phyloP scores from a whole-genome alignment of 2,113 vertebrate genomes.

The Xyliphius kryptos region DNA sequence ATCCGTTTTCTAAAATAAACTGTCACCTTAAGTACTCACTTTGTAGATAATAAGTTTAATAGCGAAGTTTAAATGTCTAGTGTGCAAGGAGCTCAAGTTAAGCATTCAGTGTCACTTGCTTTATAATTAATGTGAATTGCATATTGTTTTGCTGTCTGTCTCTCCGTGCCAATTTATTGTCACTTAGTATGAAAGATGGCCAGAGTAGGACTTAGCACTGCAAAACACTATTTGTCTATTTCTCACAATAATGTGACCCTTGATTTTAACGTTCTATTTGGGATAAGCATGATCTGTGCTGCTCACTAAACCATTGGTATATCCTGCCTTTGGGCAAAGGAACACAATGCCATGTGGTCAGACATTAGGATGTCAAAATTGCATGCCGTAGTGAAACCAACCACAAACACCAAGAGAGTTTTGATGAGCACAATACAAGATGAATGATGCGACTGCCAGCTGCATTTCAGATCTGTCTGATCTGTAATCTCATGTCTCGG shows the following conservation, averaged over 20 bases:
- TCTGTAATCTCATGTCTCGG: constrained; percentile 6
- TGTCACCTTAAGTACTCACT: no score
- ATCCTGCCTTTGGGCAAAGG: constrained; percentile 42
- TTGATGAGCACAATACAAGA: no score
- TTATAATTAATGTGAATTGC: constrained; percentile 10
- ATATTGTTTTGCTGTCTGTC: constrained; percentile 1
- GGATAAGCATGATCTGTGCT: constrained; percentile 44
- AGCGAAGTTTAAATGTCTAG: constrained; percentile 2
- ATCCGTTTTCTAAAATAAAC: no score
- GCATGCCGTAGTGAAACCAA: constrained; percentile 5
- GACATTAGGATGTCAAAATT: neutral
- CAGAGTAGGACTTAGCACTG: constrained; percentile 1
- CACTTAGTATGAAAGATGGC: neutral
- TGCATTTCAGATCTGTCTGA: constrained; percentile 10
- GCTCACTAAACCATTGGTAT: constrained; percentile 35
- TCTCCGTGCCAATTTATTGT: neutral
- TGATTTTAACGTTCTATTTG: neutral
- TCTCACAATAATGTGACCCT: constrained; percentile 22
- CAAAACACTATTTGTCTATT: constrained; percentile 7
- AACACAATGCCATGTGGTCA: constrained; percentile 13
- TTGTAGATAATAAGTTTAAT: constrained; percentile 4
- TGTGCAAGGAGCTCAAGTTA: neutral
- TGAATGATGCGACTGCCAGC: constrained; percentile 18
- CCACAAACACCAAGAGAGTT: neutral
- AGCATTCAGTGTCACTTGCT: constrained; percentile 8